Evolutionary conservation across 30 jellyfish, hydroid and myxozoan species (phyloP), one percentile per base, ranked within the genome.

Genomic region (Turritopsis dohrnii): DNA sequence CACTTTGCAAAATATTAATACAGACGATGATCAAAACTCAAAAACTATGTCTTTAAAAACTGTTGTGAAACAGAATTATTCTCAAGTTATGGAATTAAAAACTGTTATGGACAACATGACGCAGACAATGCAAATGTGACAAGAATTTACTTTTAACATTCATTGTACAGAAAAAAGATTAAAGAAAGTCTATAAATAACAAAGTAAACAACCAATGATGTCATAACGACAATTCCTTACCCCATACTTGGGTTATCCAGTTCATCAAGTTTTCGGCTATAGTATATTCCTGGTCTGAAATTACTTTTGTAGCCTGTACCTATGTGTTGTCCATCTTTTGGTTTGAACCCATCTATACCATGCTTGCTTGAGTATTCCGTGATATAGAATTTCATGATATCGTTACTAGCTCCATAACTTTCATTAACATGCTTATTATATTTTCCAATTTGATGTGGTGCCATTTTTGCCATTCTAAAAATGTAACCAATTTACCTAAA

Each of bases 301-400:
- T 88, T 88, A 71, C 96, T 88, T 80, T 88, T 85, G 76, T 88
- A 88, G 24, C 96, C 96, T 0, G 96, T 88, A 53, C 96, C 96
- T 27, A 22, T 72, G 79, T 84, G 92, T 8, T 60, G 73, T 0
- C 96, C 96, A 18, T 86, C n/a, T 31, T 88, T 79, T 66, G 96
- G 96, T 20, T 29, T 21, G 81, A 83, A 88, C 7, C 89, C 92
- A n/a, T 88, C 96, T 21, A 24, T 60, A 1, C 96, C 96, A 80
- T 8, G 65, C 30, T 71, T 77, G 79, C 83, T 88, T 27, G 96
- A 88, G 29, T 88, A 88, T 79, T 88, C 96, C 28, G 96, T 83
- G 31, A 88, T 88, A 85, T 88, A 88, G 66, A 88, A 88, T 54
- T 88, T 85, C 66, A 74, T 80, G 28, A 86, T 66, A 29, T 73